These are phyloP conservation scores for Pangasius krempfi DNA, from an alignment of 2,797 vertebrate species.

Conservation along the genomic window DNA sequence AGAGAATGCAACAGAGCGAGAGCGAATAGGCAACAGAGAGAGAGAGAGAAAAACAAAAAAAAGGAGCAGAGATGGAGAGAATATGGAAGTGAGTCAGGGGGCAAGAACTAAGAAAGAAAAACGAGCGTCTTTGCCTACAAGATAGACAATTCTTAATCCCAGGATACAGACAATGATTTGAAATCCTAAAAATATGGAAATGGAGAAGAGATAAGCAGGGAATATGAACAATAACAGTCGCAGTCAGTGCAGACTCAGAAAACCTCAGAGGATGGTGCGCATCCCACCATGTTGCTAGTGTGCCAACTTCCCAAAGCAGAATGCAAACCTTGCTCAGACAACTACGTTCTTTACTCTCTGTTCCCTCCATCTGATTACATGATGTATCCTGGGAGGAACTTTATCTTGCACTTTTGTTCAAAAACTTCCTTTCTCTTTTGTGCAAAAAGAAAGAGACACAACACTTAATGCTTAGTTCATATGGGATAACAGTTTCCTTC, in stretches of 20 bases:
- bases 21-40: constrained; percentile 3
- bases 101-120: neutral
- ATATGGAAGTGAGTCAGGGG: constrained; percentile 4
- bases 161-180: constrained; percentile 31
- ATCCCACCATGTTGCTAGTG: constrained; percentile 32
- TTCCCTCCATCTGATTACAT: constrained; percentile 21
- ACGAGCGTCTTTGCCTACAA: neutral
- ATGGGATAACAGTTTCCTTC: neutral
- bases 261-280: constrained; percentile 37
- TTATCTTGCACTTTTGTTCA: constrained; percentile 22
- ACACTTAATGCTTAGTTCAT: neutral
- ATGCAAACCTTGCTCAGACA: constrained; percentile 26
- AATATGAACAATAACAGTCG: constrained; percentile 61
- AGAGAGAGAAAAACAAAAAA: constrained; percentile 26
- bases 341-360: constrained; percentile 11
- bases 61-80: constrained; percentile 25
- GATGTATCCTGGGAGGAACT: constrained; percentile 24
- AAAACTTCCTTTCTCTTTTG: constrained; percentile 3
- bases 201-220: constrained; percentile 56
- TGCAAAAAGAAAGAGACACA: neutral
- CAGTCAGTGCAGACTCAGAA: constrained; percentile 47
- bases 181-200: constrained; percentile 53
- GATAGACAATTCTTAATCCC: constrained; percentile 44
- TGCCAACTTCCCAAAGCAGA: constrained; percentile 48
- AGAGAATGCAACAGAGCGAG: constrained; percentile 14